Conservation (phyloP, 2,797 vertebrate genomes). For the Manis pentadactyla region DNA sequence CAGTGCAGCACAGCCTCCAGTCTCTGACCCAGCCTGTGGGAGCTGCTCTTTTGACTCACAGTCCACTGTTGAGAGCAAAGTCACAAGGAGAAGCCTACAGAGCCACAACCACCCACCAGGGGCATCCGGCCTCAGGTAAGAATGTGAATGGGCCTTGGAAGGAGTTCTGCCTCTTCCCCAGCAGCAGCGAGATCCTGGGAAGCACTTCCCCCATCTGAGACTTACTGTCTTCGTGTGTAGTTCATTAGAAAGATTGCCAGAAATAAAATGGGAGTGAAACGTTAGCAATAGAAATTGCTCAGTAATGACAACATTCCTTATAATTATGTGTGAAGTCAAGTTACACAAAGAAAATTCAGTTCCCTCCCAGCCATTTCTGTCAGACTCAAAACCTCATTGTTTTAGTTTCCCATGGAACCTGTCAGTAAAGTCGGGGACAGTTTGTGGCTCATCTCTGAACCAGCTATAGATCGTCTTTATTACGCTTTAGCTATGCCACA, state of each 20-base stretch:
- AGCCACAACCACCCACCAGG: background rate
- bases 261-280: background rate
- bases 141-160: background rate
- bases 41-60: background rate
- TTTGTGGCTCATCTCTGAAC: background rate
- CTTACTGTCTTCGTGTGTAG: background rate
- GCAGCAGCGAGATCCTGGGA: background rate
- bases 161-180: background rate
- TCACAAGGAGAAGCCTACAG: background rate
- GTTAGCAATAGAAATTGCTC: background rate
- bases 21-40: background rate
- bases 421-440: background rate
- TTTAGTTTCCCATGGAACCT: background rate
- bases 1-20: too few relatives aligned
- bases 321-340: background rate
- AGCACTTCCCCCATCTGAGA: background rate
- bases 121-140: background rate
- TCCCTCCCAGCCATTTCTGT: background rate
- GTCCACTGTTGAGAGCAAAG: background rate
- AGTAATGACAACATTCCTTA: background rate
- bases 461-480: background rate
- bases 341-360: background rate
- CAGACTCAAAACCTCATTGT: background rate
- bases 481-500: background rate
- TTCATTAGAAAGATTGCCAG: background rate